Evolutionary conservation across 2,888 invertebrate species (phyloP).

Genomic region (Cenopis cana): DNA sequence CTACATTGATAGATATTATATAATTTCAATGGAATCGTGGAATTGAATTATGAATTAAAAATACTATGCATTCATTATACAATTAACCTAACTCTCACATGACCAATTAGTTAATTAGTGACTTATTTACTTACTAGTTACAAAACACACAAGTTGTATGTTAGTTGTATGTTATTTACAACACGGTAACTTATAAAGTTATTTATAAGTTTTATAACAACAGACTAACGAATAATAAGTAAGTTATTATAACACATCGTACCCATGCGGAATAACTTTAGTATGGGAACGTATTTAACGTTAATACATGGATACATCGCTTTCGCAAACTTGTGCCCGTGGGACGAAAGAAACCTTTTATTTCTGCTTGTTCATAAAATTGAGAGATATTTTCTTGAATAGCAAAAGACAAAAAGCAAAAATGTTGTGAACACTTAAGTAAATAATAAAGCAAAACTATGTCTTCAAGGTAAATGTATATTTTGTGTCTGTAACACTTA

Average conservation of each 20-base stretch:
- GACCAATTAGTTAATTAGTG: not conserved
- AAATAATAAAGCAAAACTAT: constrained; percentile 16
- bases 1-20: too few relatives aligned
- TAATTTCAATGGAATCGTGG: not conserved
- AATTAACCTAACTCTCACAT: not conserved
- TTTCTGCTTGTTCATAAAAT: constrained; percentile 41
- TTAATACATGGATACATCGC: constrained; percentile 23
- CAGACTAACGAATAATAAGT: not conserved
- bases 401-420: constrained; percentile 26
- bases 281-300: constrained; percentile 35
- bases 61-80: not conserved
- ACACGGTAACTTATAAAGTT: not conserved
- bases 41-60: not conserved
- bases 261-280: constrained; percentile 36
- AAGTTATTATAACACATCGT: constrained; percentile 26
- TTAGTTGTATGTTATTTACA: too few relatives aligned
- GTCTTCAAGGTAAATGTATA: not conserved
- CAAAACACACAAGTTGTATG: too few relatives aligned
- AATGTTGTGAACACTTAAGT: constrained; percentile 22
- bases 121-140: too few relatives aligned
- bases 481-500: not conserved
- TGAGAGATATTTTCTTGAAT: constrained; percentile 37
- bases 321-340: constrained; percentile 30
- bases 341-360: constrained; percentile 40
- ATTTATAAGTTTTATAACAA: not conserved